A percentile compares a stretch with the other conserved stretches of the same genome.
Evolutionary conservation across 2,113 vertebrate genomes (phyloP).

Genomic region (Eudorcas thomsonii): DNA sequence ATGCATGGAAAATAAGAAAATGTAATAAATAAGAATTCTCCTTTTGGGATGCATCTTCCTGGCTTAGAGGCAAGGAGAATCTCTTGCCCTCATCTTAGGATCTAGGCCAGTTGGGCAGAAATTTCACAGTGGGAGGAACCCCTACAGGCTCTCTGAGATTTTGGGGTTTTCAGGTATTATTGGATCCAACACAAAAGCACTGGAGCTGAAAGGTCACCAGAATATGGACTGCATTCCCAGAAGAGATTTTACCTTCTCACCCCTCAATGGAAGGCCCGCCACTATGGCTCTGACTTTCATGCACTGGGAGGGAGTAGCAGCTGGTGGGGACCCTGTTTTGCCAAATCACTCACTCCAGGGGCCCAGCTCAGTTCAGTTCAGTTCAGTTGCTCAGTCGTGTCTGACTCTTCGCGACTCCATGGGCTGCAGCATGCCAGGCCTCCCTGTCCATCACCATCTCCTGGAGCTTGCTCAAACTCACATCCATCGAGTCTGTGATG

Average conservation of each 20-base stretch:
- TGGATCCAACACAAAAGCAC: background rate
- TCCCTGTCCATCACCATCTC: background rate
- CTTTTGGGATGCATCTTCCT: background rate
- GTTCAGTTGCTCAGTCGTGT: background rate
- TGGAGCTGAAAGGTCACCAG: background rate
- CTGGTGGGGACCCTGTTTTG: background rate
- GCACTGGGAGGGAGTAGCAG: background rate
- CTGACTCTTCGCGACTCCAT: background rate
- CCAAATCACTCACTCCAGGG: background rate
- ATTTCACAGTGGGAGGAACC: background rate
- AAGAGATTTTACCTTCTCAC: too few species aligned
- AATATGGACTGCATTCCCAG: background rate
- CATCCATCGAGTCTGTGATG: accelerated
- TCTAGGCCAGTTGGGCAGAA: background rate
- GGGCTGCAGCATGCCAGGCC: accelerated
- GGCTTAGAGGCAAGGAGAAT: background rate
- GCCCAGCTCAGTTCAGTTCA: background rate
- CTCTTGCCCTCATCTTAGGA: background rate
- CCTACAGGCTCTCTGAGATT: background rate
- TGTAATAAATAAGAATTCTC: background rate
- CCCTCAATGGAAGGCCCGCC: background rate
- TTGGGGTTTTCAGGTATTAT: background rate
- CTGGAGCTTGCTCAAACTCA: background rate
- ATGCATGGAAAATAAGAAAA: background rate
- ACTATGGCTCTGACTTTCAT: background rate